Evolutionary conservation across 1,140 invertebrate genomes (phyloP).

Genomic region (Lordiphosa mommai): DNA sequence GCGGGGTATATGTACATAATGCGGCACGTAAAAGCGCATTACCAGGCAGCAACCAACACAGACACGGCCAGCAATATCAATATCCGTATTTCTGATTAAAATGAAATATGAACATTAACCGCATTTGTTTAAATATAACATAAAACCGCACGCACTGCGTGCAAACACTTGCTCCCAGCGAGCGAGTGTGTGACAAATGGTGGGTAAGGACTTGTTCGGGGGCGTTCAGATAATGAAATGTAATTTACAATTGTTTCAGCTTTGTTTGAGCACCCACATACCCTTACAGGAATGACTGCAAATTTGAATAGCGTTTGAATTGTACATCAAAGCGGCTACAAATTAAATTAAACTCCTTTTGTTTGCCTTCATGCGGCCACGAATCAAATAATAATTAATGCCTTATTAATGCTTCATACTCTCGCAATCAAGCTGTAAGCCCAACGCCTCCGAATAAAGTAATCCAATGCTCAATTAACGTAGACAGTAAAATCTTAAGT

Average conservation of each 20-base stretch:
- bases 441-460: constrained; percentile 37
- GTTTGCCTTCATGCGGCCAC: constrained; percentile 38
- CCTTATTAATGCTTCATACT: constrained; percentile 52
- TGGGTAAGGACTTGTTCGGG: too few relatives aligned
- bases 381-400: constrained; percentile 77
- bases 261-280: constrained; percentile 36
- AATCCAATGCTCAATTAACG: constrained; percentile 73
- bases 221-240: constrained; percentile 72
- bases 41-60: constrained; percentile 27
- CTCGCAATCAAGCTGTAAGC: constrained; percentile 41
- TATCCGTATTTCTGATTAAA: constrained; percentile 63
- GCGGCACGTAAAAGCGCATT: constrained; percentile 60
- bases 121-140: constrained; percentile 74
- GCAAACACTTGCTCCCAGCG: constrained; percentile 33
- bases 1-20: constrained; percentile 40
- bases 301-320: constrained; percentile 70
- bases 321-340: constrained; percentile 56
- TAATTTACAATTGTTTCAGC: constrained; percentile 75
- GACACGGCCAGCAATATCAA: constrained; percentile 31
- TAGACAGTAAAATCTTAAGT: constrained; percentile 71
- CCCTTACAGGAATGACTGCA: constrained; percentile 27
- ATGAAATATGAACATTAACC: constrained; percentile 76
- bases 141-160: constrained; percentile 54
- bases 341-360: constrained; percentile 70
- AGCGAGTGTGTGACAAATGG: constrained; percentile 37